Evolutionary conservation across 2,888 invertebrate species (phyloP).

Genomic region (Nyleta sp.): DNA sequence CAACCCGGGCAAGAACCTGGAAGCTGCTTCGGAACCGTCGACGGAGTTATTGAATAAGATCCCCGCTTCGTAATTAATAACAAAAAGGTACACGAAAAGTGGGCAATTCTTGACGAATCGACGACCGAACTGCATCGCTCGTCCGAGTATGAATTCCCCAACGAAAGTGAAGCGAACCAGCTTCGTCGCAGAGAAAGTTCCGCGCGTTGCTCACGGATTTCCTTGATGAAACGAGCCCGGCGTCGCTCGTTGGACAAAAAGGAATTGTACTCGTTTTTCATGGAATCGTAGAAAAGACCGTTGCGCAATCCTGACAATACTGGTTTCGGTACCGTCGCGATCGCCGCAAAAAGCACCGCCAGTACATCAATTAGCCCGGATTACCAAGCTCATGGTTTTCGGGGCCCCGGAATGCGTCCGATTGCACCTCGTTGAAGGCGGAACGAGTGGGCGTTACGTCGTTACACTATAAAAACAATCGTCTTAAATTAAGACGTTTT

Average conservation of each 20-base stretch:
- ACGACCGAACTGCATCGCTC: too few relatives aligned
- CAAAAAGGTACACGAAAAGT: too few relatives aligned
- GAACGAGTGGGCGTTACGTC: too few relatives aligned
- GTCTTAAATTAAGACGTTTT: too few relatives aligned
- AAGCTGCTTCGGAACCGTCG: too few relatives aligned
- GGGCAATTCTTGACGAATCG: too few relatives aligned
- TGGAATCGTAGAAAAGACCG: conserved; percentile 53
- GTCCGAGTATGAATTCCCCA: conserved; percentile 42
- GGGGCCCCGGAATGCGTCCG: too few relatives aligned
- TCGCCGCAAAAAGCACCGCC: conserved; percentile 42
- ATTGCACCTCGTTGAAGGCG: too few relatives aligned
- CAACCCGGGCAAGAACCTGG: too few relatives aligned
- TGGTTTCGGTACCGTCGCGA: conserved; percentile 39
- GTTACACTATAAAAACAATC: too few relatives aligned
- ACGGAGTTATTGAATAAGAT: too few relatives aligned
- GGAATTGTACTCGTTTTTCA: conserved; percentile 63
- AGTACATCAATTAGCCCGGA: conserved; percentile 58
- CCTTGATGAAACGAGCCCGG: conserved; percentile 56
- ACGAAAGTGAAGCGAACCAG: conserved; percentile 63
- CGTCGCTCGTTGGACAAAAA: conserved; percentile 58
- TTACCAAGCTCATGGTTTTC: conserved; percentile 31
- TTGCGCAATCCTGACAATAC: conserved; percentile 54
- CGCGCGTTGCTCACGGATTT: conserved; percentile 59
- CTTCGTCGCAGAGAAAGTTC: conserved; percentile 63
- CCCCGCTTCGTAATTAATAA: too few relatives aligned